Percentiles rank a stretch among this genome's conserved stretches.
These are phyloP conservation scores for Rhopalosiphum padi DNA, from an alignment of 1,140 invertebrate species.

Conservation along the genomic window DNA sequence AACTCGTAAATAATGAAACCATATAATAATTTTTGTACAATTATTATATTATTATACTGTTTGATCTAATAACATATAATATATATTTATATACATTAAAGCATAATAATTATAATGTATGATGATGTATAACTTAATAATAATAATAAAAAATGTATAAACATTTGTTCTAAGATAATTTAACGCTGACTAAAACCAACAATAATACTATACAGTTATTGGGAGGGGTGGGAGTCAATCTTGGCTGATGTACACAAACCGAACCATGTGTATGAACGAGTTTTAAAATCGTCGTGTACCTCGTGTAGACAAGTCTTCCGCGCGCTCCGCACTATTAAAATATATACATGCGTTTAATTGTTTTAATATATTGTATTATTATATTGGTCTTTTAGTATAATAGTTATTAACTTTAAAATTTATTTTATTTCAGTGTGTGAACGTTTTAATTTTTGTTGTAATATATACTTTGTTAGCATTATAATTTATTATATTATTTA, in stretches of 20 bases:
- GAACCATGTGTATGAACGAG: slow-evolving; percentile 51
- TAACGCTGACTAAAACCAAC: slow-evolving; percentile 25
- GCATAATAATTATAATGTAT: not conserved
- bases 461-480: not conserved
- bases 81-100: not conserved
- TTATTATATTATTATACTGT: not conserved
- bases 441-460: not conserved
- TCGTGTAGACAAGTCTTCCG: slow-evolving; percentile 37
- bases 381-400: not conserved
- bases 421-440: not conserved
- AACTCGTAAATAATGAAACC: not conserved
- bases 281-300: slow-evolving; percentile 49
- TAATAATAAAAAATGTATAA: not conserved
- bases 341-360: not conserved
- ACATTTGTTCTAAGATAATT: slow-evolving; percentile 23
- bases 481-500: not conserved
- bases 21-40: not conserved
- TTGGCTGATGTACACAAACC: slow-evolving; percentile 56
- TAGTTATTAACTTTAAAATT: not conserved
- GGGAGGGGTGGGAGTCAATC: slow-evolving; percentile 44
- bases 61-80: not conserved
- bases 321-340: not conserved
- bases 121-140: not conserved
- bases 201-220: not conserved
- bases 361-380: not conserved